Percentiles rank a stretch among this genome's conserved stretches.
Evolutionary conservation across 2,888 invertebrate species (phyloP).

Genomic region (Athripsodes cinereus): DNA sequence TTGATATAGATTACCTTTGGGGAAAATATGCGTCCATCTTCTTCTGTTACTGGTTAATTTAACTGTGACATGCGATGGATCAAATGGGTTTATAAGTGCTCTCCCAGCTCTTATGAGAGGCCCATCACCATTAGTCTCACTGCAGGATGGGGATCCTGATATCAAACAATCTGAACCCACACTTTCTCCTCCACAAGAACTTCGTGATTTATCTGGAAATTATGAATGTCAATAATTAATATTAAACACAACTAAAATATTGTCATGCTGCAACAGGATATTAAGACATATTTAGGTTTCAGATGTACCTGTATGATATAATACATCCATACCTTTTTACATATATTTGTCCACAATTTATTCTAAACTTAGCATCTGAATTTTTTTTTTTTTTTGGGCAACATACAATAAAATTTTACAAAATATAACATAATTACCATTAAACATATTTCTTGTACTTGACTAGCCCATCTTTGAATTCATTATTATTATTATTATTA

Average conservation of each 20-base stretch:
- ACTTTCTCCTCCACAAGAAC: constrained; percentile 13
- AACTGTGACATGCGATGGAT: constrained; percentile 94
- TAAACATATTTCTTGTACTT: too few species aligned
- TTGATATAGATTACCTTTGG: constrained; percentile 58
- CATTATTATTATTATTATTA: too few species aligned
- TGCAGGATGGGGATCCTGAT: constrained; percentile 40
- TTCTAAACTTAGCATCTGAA: too few species aligned
- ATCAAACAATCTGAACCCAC: constrained; percentile 14
- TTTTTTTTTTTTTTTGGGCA: too few species aligned
- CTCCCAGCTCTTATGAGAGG: constrained; percentile 67
- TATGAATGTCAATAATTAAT: not conserved
- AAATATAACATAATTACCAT: too few species aligned
- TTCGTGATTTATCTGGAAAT: constrained; percentile 16
- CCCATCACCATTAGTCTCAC: constrained; percentile 38
- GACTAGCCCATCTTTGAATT: too few species aligned
- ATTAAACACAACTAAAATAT: not conserved
- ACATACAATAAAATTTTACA: too few species aligned
- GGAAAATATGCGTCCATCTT: constrained; percentile 98
- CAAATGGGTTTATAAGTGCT: constrained; percentile 95
- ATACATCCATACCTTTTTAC: not conserved
- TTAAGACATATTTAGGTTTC: too few species aligned
- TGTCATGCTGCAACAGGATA: too few species aligned
- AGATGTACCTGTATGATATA: not conserved
- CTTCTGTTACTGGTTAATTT: constrained; percentile 92
- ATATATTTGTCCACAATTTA: too few species aligned